phyloP scores from a whole-genome alignment of 1,140 invertebrate genomes.

The Ectropis grisescens region DNA sequence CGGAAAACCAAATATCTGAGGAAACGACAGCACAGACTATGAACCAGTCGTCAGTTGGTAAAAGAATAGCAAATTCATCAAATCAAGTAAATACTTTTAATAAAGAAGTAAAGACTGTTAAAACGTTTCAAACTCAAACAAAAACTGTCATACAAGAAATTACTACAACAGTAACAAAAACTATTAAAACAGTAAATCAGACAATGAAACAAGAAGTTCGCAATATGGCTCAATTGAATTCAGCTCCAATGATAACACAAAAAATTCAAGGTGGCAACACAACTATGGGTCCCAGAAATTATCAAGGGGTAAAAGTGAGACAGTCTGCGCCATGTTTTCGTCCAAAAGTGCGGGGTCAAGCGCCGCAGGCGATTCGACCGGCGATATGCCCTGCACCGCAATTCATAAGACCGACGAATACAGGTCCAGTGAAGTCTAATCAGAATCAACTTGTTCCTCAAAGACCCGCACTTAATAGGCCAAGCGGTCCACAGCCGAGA shows the following conservation, averaged over 20 bases:
- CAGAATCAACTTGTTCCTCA: constrained; percentile 28
- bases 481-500: constrained; percentile 18
- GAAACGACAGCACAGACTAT: too few species aligned
- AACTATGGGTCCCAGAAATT: constrained; percentile 21
- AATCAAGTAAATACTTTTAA: constrained; percentile 43
- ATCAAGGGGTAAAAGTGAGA: constrained; percentile 27
- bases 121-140: constrained; percentile 47
- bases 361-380: too few species aligned
- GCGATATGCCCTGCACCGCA: too few species aligned
- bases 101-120: constrained; percentile 37
- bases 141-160: constrained; percentile 56
- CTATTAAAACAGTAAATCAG: constrained; percentile 53
- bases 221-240: constrained; percentile 16
- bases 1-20: constrained; percentile 1
- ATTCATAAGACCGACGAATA: too few species aligned
- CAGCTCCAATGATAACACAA: constrained; percentile 10
- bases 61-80: constrained; percentile 10
- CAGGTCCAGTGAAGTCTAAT: too few species aligned
- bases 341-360: constrained; percentile 28
- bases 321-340: constrained; percentile 24
- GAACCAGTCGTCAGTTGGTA: too few species aligned
- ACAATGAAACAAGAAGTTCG: constrained; percentile 38
- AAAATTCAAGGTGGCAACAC: too few species aligned
- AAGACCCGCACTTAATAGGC: constrained; percentile 19
- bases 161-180: constrained; percentile 59